Evolutionary conservation across 2,113 vertebrate genomes (phyloP), one percentile per base, ranked within the genome.

Genomic region (Hippoglossus stenolepis): DNA sequence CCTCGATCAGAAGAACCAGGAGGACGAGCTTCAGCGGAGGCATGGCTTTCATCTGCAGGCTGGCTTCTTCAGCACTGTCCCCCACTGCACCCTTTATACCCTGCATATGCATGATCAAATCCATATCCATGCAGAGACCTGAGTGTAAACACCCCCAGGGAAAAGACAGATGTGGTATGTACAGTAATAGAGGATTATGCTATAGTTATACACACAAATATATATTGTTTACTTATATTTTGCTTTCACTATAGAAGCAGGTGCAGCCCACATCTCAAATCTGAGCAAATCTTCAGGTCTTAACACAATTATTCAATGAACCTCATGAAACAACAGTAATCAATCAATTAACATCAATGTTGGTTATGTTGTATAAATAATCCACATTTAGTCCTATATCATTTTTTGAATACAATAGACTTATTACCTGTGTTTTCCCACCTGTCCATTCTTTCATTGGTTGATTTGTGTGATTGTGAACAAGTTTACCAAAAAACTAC

Each of bases 1-100:
- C 78, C 57, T 54, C 54, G 28, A 80, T 68, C 21, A 87, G 65
- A 23, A 89, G 82, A 65, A 69, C 67, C 72, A 84, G 35, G 45
- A 84, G 56, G 31, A 86, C 10, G 53, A 91, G 61, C 20, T 65
- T 69, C 60, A 87, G 60, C 20, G 68, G 70, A 23, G n/a, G 38
- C 86, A 90, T 88, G 1, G 26, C n/a, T 68, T 3, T n/a, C 1
- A 56, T 65, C 35, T 65, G 23, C 73, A 57, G 56, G 14, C 43
- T 47, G 23, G 35, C 20, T 23, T 75, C 14, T 65, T 12, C 15
- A 43, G 18, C 40, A 12, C 10, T 35, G 18, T 10, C 17, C 14
- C 23, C 45, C 0, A 1, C 2, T 38, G 3, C 15, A 3, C 15
- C 11, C 54, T 65, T 73, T 84, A 67, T 84, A 70, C 35, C 18